Percentiles rank a stretch among this genome's conserved stretches.
phyloP scores from a whole-genome alignment of 2,113 vertebrate genomes.

The Podilymbus podiceps region DNA sequence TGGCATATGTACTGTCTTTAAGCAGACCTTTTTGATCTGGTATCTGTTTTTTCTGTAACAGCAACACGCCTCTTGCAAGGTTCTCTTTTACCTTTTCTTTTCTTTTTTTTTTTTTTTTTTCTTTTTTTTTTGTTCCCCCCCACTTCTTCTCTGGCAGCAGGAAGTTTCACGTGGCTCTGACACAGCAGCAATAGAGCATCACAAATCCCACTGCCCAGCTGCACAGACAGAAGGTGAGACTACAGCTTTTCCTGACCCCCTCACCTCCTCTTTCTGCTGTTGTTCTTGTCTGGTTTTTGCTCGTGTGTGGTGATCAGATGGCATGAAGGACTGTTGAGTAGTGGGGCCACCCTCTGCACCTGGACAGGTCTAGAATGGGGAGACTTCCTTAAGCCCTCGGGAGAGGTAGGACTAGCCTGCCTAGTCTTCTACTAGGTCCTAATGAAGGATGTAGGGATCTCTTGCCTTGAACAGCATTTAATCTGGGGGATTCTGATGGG shows the following conservation, averaged over 20 bases:
- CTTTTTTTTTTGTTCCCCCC: not conserved
- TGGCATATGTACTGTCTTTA: conserved; percentile 75
- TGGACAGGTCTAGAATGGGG: not conserved
- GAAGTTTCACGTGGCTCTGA: not conserved
- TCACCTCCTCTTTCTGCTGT: not conserved
- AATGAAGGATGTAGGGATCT: not conserved
- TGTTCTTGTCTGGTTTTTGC: not conserved
- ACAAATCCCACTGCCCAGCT: not conserved
- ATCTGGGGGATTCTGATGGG: not conserved
- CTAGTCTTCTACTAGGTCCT: not conserved
- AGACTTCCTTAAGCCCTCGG: not conserved
- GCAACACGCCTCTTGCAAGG: not conserved
- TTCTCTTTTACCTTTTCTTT: not conserved
- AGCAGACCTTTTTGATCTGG: conserved; percentile 76
- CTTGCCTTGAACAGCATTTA: not conserved
- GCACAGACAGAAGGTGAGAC: not conserved
- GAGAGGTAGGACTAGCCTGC: not conserved
- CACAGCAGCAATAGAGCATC: not conserved
- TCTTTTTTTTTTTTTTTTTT: too few species aligned
- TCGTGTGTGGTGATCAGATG: not conserved
- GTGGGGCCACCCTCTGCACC: not conserved
- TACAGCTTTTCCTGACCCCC: not conserved
- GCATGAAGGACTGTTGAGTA: not conserved
- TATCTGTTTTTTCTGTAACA: conserved; percentile 62
- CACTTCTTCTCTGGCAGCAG: not conserved